Conservation (phyloP, 2,888 invertebrate genomes). For the Ophraella communa region DNA sequence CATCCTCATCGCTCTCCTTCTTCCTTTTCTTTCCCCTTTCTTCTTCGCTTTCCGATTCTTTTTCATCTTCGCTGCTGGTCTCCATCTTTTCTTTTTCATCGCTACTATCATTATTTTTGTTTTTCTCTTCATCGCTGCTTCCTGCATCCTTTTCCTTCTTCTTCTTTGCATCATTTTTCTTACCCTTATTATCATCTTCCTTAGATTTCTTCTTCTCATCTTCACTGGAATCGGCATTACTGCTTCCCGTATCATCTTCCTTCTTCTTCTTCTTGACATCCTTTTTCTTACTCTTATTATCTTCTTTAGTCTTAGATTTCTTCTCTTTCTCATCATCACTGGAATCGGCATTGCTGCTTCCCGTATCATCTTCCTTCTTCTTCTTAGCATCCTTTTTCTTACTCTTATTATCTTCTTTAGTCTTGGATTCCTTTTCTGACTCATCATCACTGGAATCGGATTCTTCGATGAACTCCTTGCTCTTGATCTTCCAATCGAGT, state of each 20-base stretch:
- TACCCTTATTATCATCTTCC: constrained; percentile 54
- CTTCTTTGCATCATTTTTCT: constrained; percentile 61
- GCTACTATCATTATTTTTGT: not conserved
- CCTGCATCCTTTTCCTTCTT: constrained; percentile 28
- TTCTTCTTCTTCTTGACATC: constrained; percentile 50
- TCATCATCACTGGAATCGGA: constrained; percentile 72
- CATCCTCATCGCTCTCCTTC: constrained; percentile 35
- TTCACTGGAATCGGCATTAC: constrained; percentile 37
- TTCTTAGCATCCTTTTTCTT: constrained; percentile 38
- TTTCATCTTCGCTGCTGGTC: constrained; percentile 71
- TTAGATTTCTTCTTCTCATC: constrained; percentile 50
- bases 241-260: constrained; percentile 38
- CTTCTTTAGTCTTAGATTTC: constrained; percentile 57
- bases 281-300: constrained; percentile 57
- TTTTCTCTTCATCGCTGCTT: constrained; percentile 33
- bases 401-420: constrained; percentile 40
- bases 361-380: constrained; percentile 47
- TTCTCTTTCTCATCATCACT: constrained; percentile 46
- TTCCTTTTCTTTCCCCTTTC: constrained; percentile 32
- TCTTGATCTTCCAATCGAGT: constrained; percentile 73
- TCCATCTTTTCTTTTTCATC: constrained; percentile 44
- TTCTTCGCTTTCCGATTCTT: constrained; percentile 58
- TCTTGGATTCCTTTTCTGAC: constrained; percentile 59
- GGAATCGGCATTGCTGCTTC: constrained; percentile 44
- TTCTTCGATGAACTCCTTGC: constrained; percentile 90